Percentiles rank a stretch among this genome's conserved stretches.
These are phyloP conservation scores for Paradisaea rubra DNA, from an alignment of 2,113 vertebrate genomes.

Conservation along the genomic window DNA sequence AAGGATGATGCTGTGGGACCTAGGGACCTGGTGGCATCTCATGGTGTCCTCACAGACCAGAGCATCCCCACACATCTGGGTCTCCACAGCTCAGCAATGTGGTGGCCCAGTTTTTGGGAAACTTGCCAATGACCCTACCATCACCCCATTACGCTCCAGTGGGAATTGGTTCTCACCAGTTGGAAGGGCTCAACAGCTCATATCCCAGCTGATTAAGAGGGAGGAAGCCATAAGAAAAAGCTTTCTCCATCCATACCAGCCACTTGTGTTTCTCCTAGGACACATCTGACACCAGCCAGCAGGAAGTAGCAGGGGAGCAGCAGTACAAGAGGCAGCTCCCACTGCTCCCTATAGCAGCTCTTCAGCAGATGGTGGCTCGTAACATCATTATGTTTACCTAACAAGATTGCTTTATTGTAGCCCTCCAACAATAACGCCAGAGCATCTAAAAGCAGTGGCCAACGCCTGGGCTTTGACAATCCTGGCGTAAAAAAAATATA, in stretches of 20 bases:
- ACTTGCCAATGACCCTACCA: neutral
- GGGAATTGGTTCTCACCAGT: neutral
- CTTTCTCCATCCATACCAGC: neutral
- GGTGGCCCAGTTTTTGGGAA: neutral
- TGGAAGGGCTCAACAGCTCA: neutral
- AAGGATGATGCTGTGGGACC: neutral
- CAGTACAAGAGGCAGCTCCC: neutral
- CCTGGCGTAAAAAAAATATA: neutral
- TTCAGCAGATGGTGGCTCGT: constrained; percentile 8
- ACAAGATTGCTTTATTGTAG: constrained; percentile 12
- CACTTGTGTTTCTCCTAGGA: neutral
- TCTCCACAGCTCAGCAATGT: accelerated
- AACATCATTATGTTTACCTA: constrained; percentile 31
- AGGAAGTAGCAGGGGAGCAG: neutral
- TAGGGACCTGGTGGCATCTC: neutral
- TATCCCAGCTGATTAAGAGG: neutral
- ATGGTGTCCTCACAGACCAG: neutral
- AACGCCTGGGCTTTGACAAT: neutral
- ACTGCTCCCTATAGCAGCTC: neutral
- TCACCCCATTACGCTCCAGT: accelerated
- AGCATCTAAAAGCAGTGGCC: neutral
- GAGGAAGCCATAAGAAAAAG: neutral
- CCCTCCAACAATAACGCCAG: neutral
- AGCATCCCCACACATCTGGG: neutral
- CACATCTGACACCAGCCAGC: neutral